Conservation (phyloP, 2,888 invertebrate genomes). For the Calliscelio sp. region DNA sequence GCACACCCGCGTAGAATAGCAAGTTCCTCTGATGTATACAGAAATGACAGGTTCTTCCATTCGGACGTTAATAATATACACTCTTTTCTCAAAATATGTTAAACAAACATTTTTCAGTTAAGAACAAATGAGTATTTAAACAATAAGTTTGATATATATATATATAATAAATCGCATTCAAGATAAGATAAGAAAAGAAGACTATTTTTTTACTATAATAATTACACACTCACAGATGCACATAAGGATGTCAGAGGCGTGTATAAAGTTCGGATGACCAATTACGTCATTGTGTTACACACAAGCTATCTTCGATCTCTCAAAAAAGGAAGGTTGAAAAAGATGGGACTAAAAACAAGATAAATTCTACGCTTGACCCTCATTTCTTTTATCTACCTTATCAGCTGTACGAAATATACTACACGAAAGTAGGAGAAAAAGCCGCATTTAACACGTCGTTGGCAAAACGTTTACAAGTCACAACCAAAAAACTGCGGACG, state of each 20-base stretch:
- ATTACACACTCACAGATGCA: constrained; percentile 27
- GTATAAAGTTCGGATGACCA: constrained; percentile 61
- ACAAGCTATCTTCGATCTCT: constrained; percentile 72
- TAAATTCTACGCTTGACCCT: constrained; percentile 51
- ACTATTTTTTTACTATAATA: too few species aligned
- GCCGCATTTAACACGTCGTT: constrained; percentile 66
- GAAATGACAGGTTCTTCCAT: too few species aligned
- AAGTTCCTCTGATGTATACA: too few species aligned
- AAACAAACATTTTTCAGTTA: too few species aligned
- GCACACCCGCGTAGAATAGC: too few species aligned
- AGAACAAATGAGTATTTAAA: too few species aligned
- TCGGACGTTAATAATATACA: too few species aligned
- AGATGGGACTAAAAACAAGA: constrained; percentile 44
- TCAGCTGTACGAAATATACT: constrained; percentile 59
- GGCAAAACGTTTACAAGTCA: constrained; percentile 69
- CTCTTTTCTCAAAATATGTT: too few species aligned
- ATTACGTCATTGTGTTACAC: constrained; percentile 71
- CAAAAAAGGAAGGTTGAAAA: constrained; percentile 26
- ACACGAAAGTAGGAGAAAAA: constrained; percentile 51
- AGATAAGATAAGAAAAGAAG: too few species aligned
- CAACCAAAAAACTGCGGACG: constrained; percentile 66
- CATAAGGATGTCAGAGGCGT: constrained; percentile 37
- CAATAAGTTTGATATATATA: too few species aligned
- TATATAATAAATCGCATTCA: neutral
- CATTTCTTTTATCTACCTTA: constrained; percentile 56